Conservation (phyloP, 2,797 vertebrate genomes). For the Phylloscopus collybita region DNA sequence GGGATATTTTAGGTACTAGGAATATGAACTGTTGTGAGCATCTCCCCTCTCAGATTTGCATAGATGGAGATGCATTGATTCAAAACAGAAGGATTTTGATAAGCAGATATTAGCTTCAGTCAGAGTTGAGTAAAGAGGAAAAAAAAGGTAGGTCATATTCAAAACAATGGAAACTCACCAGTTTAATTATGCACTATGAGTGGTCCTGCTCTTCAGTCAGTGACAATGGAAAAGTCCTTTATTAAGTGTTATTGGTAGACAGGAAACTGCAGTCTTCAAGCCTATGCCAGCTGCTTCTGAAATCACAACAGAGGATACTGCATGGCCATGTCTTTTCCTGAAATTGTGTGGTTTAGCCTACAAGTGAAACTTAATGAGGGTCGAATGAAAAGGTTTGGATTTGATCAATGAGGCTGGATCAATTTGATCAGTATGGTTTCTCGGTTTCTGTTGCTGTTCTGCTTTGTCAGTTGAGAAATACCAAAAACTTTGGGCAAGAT, state of each 20-base stretch:
- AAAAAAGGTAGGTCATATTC: conserved; percentile 60
- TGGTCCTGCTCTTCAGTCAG: conserved; percentile 53
- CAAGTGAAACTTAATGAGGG: neutral
- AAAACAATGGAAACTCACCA: conserved; percentile 58
- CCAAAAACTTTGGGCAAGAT: neutral
- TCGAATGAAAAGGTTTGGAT: neutral
- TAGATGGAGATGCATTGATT: conserved; percentile 39
- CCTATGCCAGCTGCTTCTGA: conserved; percentile 8
- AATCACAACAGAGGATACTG: neutral
- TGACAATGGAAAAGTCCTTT: conserved; percentile 49
- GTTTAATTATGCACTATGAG: neutral
- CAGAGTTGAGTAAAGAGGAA: conserved; percentile 61
- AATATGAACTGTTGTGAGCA: neutral
- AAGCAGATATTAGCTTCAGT: conserved; percentile 61
- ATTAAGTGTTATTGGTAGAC: conserved; percentile 12
- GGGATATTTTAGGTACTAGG: neutral
- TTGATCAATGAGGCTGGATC: neutral
- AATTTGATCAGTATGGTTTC: neutral
- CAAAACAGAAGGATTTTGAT: conserved; percentile 64
- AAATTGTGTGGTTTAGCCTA: neutral
- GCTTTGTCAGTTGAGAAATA: neutral
- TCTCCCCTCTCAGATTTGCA: conserved; percentile 44
- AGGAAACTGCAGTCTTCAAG: conserved; percentile 37
- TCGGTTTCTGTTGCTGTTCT: neutral
- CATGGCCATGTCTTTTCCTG: neutral